These are phyloP conservation scores for Clitarchus hookeri DNA, from an alignment of 2,888 invertebrate species.

Conservation along the genomic window DNA sequence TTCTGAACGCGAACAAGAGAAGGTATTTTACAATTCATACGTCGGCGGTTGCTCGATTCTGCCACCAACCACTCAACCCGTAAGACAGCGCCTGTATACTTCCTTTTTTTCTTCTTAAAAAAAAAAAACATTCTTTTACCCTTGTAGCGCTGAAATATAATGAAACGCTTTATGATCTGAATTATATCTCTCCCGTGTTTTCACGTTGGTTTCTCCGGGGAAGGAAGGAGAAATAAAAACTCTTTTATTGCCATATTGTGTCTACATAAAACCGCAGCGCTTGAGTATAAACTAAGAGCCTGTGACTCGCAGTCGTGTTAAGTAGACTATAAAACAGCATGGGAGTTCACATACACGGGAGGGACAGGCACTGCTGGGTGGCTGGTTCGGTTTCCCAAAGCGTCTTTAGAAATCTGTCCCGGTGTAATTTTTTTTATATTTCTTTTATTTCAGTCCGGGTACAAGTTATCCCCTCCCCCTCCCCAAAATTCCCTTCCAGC, in stretches of 20 bases:
- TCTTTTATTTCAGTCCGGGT: neutral
- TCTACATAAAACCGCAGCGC: neutral
- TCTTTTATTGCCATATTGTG: conserved; percentile 7
- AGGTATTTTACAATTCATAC: too few species aligned
- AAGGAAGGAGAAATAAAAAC: neutral
- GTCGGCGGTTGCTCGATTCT: neutral
- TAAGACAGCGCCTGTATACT: neutral
- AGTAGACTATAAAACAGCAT: conserved; percentile 14
- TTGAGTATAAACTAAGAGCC: neutral
- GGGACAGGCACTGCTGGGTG: neutral
- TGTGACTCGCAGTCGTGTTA: neutral
- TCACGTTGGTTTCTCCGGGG: neutral
- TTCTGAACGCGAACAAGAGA: too few species aligned
- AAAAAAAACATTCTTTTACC: neutral
- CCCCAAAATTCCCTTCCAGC: too few species aligned
- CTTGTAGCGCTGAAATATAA: conserved; percentile 1
- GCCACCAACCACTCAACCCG: neutral
- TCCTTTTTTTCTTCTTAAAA: neutral
- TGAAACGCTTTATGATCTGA: conserved; percentile 9
- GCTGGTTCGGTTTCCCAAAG: neutral
- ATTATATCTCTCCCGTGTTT: conserved; percentile 14
- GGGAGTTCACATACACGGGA: neutral
- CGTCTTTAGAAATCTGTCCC: neutral
- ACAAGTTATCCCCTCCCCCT: neutral
- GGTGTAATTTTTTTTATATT: neutral